A percentile compares a stretch with the other conserved stretches of the same genome.
phyloP scores from a whole-genome alignment of 2,797 vertebrate species.

The Neopelma chrysocephalum region DNA sequence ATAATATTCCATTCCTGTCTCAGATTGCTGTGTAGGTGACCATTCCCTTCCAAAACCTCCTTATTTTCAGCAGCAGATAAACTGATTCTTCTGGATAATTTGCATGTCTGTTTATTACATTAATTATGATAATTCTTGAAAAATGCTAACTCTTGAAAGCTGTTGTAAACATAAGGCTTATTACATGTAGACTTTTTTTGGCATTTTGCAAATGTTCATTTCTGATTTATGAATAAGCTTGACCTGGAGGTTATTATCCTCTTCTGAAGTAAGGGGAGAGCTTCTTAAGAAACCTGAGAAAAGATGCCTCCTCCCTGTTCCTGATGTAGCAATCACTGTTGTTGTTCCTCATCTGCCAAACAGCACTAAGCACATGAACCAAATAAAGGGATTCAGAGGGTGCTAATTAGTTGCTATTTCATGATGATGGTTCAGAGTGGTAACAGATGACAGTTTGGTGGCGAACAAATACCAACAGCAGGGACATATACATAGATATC shows the following conservation, averaged over 20 bases:
- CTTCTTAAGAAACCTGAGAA: constrained; percentile 7
- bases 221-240: constrained; percentile 45
- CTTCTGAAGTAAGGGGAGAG: background rate
- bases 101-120: constrained; percentile 28
- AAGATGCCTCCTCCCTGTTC: constrained; percentile 24
- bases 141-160: constrained; percentile 47
- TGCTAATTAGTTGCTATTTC: constrained; percentile 2
- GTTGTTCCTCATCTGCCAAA: constrained; percentile 19
- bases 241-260: constrained; percentile 20
- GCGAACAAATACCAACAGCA: constrained; percentile 68
- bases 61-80: background rate
- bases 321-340: background rate
- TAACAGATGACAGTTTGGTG: constrained; percentile 30
- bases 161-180: constrained; percentile 52
- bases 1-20: background rate
- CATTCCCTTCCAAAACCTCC: background rate
- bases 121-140: constrained; percentile 43
- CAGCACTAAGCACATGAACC: background rate
- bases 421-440: background rate
- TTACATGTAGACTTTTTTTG: constrained; percentile 3
- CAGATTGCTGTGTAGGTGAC: background rate
- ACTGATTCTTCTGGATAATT: background rate
- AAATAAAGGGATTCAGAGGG: background rate
- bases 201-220: constrained; percentile 50
- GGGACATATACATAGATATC: constrained; percentile 65